These are phyloP conservation scores for Drosophila guanche DNA, from an alignment of 1,140 invertebrate species.

Conservation along the genomic window DNA sequence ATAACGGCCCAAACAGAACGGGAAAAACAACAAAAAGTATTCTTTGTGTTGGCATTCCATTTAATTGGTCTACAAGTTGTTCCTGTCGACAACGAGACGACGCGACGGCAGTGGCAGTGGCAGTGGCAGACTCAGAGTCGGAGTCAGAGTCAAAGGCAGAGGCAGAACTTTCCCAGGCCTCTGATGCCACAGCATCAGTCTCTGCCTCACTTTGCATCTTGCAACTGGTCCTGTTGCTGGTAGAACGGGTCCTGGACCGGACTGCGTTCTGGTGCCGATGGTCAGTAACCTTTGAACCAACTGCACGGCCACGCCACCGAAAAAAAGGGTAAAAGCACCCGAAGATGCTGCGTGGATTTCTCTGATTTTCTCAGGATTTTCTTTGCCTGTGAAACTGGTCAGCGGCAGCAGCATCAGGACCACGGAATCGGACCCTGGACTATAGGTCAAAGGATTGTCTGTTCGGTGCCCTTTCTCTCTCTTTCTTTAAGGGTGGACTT, in stretches of 20 bases:
- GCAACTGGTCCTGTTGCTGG: conserved; percentile 41
- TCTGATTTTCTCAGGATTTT: conserved; percentile 72
- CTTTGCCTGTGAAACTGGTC: conserved; percentile 41
- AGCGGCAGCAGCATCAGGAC: conserved; percentile 2
- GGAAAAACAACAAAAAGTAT: conserved; percentile 50
- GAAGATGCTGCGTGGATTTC: conserved; percentile 68
- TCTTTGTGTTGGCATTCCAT: conserved; percentile 69
- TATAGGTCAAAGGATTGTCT: conserved; percentile 53
- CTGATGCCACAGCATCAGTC: conserved; percentile 21
- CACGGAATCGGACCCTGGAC: conserved; percentile 1
- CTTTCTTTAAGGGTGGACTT: conserved; percentile 14
- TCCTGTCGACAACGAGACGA: conserved; percentile 46
- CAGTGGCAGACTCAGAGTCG: no score
- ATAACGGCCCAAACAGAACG: conserved; percentile 37
- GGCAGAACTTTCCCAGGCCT: conserved; percentile 63
- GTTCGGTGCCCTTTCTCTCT: background rate
- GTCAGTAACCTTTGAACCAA: conserved; percentile 74
- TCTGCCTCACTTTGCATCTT: conserved; percentile 31
- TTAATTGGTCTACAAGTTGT: conserved; percentile 78
- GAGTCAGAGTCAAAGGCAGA: background rate
- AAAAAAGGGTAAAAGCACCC: conserved; percentile 54
- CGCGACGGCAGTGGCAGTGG: conserved; percentile 11
- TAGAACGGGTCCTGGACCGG: conserved; percentile 41
- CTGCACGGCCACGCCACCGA: conserved; percentile 29
- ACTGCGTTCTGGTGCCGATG: conserved; percentile 28